A percentile compares a stretch with the other conserved stretches of the same genome.
Evolutionary conservation across 2,113 vertebrate species (phyloP).

Genomic region (Turdus rufiventris): DNA sequence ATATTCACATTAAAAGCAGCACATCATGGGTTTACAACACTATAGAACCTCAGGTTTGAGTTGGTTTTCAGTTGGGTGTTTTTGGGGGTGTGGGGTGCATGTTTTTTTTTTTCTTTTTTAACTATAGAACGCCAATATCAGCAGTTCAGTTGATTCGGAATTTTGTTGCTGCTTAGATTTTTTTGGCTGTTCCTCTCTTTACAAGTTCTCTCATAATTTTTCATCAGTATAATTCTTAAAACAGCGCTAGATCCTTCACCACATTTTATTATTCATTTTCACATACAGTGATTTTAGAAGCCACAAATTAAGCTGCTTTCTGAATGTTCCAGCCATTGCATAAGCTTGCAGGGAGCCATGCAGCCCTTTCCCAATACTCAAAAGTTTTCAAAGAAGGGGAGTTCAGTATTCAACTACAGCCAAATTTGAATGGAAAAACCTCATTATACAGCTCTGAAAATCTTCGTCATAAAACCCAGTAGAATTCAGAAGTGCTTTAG

Average conservation of each 20-base stretch:
- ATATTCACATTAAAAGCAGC: neutral
- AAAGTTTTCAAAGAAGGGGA: neutral
- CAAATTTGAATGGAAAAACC: neutral
- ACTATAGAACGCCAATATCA: neutral
- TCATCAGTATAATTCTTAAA: neutral
- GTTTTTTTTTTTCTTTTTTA: neutral
- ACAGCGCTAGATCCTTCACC: neutral
- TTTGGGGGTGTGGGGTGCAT: accelerated
- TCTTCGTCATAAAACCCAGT: neutral
- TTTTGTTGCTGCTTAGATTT: neutral
- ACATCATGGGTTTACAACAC: neutral
- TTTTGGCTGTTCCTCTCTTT: neutral
- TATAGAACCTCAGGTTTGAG: neutral
- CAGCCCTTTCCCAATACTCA: neutral
- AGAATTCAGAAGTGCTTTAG: neutral
- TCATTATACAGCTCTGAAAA: neutral
- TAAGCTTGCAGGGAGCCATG: neutral
- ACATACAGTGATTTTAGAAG: neutral
- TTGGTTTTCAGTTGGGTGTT: neutral
- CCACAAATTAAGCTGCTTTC: neutral
- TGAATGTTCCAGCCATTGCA: neutral
- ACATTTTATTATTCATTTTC: neutral
- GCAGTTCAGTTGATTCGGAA: neutral
- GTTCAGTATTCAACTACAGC: neutral
- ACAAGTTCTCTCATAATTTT: neutral